Percentiles rank a stretch among this genome's conserved stretches.
These are phyloP conservation scores for Spheniscus mendiculus DNA, from an alignment of 2,113 vertebrate genomes.

Conservation along the genomic window DNA sequence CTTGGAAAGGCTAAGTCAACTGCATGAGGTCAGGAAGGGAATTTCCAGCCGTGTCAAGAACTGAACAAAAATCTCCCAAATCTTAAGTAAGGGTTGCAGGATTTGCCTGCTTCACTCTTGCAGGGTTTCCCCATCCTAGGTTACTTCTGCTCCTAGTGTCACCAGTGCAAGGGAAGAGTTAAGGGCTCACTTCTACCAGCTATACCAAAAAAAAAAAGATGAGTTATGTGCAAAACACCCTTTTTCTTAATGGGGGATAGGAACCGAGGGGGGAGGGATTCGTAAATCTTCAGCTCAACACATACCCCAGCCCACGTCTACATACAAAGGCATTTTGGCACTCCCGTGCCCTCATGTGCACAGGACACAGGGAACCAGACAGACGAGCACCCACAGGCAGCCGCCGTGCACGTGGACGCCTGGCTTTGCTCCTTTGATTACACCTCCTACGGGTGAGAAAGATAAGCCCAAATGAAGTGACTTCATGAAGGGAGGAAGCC, in stretches of 20 bases:
- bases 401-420: background rate
- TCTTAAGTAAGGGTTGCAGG: background rate
- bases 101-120: background rate
- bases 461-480: slow-evolving; percentile 66
- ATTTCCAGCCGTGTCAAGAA: background rate
- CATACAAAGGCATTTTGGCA: background rate
- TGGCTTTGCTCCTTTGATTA: slow-evolving; percentile 58
- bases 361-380: background rate
- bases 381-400: background rate
- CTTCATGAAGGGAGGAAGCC: slow-evolving; percentile 46
- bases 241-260: background rate
- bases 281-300: accelerated
- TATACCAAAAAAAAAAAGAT: accelerated
- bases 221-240: accelerated
- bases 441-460: slow-evolving; percentile 49
- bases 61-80: accelerated
- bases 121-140: accelerated
- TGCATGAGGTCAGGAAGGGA: background rate
- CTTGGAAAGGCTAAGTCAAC: background rate
- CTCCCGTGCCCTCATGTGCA: background rate
- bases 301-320: background rate
- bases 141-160: background rate
- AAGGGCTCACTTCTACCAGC: accelerated
- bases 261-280: accelerated
- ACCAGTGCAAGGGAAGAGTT: accelerated